phyloP scores from a whole-genome alignment of 2,888 invertebrate genomes.

The Orchestes rusci region DNA sequence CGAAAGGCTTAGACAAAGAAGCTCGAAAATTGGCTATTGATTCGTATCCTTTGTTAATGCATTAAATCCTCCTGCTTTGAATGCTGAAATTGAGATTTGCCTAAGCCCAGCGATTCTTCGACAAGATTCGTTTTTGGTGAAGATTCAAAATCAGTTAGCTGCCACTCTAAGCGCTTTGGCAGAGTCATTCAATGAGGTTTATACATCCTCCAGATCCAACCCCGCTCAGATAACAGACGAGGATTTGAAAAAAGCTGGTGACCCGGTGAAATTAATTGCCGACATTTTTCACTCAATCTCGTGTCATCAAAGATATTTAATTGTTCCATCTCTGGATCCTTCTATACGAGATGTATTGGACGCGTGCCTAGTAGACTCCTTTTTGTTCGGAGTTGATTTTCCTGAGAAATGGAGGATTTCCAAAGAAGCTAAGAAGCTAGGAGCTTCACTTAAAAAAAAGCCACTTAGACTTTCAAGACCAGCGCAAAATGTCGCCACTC shows the following conservation, averaged over 20 bases:
- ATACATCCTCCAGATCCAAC: conserved; percentile 6
- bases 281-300: conserved; percentile 9
- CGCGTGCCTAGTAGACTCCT: conserved; percentile 13
- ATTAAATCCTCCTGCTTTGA: conserved; percentile 13
- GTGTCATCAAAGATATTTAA: conserved; percentile 5
- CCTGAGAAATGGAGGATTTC: conserved; percentile 13
- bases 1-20: conserved; percentile 8
- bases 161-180: conserved; percentile 12
- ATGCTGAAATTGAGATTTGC: conserved; percentile 13
- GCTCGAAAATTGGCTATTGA: conserved; percentile 9
- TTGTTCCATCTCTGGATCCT: conserved; percentile 14
- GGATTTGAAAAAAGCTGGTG: conserved; percentile 5
- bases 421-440: conserved; percentile 13
- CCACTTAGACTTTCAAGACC: conserved; percentile 5
- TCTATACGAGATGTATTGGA: conserved; percentile 14
- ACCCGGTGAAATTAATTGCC: conserved; percentile 6
- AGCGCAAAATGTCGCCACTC: conserved; percentile 6
- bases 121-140: conserved; percentile 10
- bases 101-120: conserved; percentile 5
- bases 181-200: conserved; percentile 10
- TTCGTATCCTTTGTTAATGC: conserved; percentile 12
- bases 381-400: conserved; percentile 15
- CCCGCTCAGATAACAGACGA: conserved; percentile 9
- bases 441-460: conserved; percentile 14
- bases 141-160: conserved; percentile 13